phyloP scores from a whole-genome alignment of 2,113 vertebrate species.

The Enhydra lutris region DNA sequence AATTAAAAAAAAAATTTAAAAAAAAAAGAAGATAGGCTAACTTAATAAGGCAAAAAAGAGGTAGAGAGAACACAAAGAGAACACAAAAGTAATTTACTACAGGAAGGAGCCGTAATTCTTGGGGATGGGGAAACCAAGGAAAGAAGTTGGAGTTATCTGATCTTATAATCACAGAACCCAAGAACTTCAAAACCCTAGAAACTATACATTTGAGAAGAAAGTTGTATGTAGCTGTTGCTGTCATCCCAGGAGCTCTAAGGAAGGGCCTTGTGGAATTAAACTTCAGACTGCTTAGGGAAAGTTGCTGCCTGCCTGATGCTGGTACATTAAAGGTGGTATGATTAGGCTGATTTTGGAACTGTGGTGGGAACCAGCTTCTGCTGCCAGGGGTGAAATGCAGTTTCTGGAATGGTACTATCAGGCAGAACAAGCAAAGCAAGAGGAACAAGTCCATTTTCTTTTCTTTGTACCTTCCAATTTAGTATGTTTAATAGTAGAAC shows the following conservation, averaged over 20 bases:
- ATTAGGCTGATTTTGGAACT: neutral
- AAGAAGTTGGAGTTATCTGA: neutral
- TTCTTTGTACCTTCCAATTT: neutral
- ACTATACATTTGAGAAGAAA: neutral
- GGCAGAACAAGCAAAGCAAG: neutral
- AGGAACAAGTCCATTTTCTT: neutral
- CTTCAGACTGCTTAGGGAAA: neutral
- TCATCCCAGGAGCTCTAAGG: neutral
- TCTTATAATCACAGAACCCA: neutral
- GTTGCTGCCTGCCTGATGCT: neutral
- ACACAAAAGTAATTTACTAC: neutral
- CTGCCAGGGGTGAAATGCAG: too few species aligned
- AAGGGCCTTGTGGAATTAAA: neutral
- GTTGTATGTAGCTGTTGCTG: neutral
- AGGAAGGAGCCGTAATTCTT: neutral
- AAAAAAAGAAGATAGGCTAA: neutral
- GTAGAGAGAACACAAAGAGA: neutral
- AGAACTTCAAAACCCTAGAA: neutral
- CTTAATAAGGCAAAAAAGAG: neutral
- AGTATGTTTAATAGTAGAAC: neutral
- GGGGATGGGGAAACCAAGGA: neutral
- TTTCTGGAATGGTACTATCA: neutral
- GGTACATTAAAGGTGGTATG: neutral
- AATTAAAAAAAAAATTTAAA: too few species aligned
- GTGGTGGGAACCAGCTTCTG: neutral